Percentiles rank a stretch among this genome's conserved stretches.
Conservation (phyloP, 2,113 vertebrate species). For the Menura novaehollandiae region DNA sequence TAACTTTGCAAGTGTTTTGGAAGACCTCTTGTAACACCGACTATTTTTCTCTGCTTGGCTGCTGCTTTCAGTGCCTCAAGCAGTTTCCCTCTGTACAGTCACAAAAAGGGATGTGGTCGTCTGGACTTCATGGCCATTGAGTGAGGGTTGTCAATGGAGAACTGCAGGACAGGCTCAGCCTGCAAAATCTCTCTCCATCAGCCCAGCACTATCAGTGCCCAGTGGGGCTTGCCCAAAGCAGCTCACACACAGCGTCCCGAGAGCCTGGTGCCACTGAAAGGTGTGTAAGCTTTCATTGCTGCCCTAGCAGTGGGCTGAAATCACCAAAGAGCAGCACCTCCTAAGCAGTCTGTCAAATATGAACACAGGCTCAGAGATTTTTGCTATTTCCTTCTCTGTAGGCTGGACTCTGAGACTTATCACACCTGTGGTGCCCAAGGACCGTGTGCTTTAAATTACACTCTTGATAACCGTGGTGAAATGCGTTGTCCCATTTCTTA, state of each 20-base stretch:
- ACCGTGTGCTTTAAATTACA: background rate
- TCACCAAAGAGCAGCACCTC: background rate
- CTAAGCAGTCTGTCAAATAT: background rate
- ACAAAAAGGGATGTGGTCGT: background rate
- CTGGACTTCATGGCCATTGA: background rate
- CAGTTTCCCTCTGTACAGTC: background rate
- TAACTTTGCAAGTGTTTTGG: slow-evolving; percentile 37
- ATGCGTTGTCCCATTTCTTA: background rate
- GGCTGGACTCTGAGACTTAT: background rate
- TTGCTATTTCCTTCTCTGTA: background rate
- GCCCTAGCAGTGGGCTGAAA: background rate
- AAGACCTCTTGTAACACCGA: slow-evolving; percentile 1
- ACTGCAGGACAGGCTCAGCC: background rate
- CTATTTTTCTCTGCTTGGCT: slow-evolving; percentile 12
- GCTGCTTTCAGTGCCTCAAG: background rate
- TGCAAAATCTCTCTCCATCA: background rate
- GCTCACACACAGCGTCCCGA: background rate
- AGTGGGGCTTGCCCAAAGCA: background rate
- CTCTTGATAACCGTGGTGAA: slow-evolving; percentile 31
- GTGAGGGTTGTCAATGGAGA: background rate
- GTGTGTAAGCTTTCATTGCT: background rate
- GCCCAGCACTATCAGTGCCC: background rate
- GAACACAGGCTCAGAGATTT: background rate
- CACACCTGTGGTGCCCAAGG: background rate
- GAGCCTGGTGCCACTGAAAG: rapidly evolving